Base-by-base conservation (phyloP, 2,797 vertebrate genomes). In the Rhabdophis nuchalis region DNA sequence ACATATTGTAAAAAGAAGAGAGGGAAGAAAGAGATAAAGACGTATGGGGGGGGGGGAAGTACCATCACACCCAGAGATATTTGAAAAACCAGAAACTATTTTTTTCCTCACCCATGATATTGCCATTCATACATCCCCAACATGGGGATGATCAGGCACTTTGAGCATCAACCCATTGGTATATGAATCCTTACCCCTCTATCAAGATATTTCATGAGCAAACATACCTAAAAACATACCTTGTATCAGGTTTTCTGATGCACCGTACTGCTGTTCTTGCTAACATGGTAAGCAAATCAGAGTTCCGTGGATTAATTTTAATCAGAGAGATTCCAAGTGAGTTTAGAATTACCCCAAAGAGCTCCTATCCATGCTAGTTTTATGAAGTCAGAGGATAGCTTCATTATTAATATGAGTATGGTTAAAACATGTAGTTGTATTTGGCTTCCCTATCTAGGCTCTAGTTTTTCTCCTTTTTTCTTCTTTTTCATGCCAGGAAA, bases 31-130 rank as follows among this genome's bases (percentile, higher is more conserved):
- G 18, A 4, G 36, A 77, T 77, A 41, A 77, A 77, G 36, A 41
- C 11, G 8, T 41, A 11, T 11, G 2, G 8, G 9, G 10, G 9
- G 6, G n/a, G 29, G 4, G 0, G 5, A 9, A 46, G 0, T 25
- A 77, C 20, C 36, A 11, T 9, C 9, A 77, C 72, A 41, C n/a
- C 16, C 18, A 46, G 36, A 77, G 72, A 41, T 36, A 77, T 77
- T 41, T 77, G 20, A 46, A 77, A 20, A 77, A 41, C 20, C 36
- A 77, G 36, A 77, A 77, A 77, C 72, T 36, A 77, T 77, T 77
- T 0, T 46, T 41, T 77, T 77, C 36, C 9, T 20, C 20, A 41
- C 8, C 36, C 20, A 5, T 46, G 36, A 41, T 23, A 77, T 46
- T 77, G 72, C 3, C 11, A 29, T 61, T 61, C 64, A 72, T 72